Evolutionary conservation across 1,140 invertebrate genomes (phyloP), one percentile per base, ranked within the genome.

Genomic region (Orussus abietinus): DNA sequence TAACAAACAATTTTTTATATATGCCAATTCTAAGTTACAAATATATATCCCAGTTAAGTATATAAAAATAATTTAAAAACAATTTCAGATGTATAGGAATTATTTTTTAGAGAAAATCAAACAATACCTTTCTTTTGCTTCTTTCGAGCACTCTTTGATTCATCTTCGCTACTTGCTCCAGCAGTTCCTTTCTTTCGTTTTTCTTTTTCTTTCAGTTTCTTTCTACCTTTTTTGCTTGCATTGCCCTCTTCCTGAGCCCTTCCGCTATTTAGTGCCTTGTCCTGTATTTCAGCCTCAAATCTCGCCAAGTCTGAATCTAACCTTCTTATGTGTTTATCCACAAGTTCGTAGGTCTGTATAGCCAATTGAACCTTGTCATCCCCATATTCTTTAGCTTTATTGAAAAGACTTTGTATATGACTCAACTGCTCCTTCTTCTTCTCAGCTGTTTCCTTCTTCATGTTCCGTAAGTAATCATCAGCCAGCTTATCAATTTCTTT

Each of bases 291-390:
- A 6, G 90, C 86, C 69, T 98, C 94, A 69, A 98, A 98, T 42
- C 93, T 81, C 2, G 92, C 92, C 49, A 98, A 77, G 75, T 98
- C 95, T 28, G 92, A 91, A 67, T 98, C 96, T 45, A 98, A 74
- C 45, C 92, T 83, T 49, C 94, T 77, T 51, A 98, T 98, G 66
- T 98, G 94, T 75, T 98, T 98, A 61, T 98, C 95, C n/a, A 97
- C 94, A 66, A 98, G 76, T 75, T 98, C 95, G 68, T 98, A 98
- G 0, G 94, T 98, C 72, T 98, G 94, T 71, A 97, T 96, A 1
- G 95, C 93, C 42, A 98, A 75, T 66, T 96, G 92, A 9, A 97
- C 92, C 78, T 98, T 98, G 58, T 97, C 94, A 67, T 98, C 94
- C 0, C 92, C 92, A 64, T 91, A 92, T 61, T 92, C 90, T 66